A percentile compares a stretch with the other conserved stretches of the same genome.
phyloP scores from a whole-genome alignment of 1,140 invertebrate species.

The Metopolophium dirhodum region DNA sequence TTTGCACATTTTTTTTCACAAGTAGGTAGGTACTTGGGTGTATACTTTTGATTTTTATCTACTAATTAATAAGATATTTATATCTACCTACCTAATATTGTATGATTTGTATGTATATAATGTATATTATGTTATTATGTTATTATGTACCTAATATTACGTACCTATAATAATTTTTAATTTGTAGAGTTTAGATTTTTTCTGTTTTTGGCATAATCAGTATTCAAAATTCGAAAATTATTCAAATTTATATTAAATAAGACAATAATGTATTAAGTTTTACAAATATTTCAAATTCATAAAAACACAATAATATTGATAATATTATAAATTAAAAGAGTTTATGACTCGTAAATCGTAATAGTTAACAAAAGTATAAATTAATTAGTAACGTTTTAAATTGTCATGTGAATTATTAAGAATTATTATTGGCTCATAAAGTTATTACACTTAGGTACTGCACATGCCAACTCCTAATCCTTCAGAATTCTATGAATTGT shows the following conservation, averaged over 20 bases:
- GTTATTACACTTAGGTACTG: neutral
- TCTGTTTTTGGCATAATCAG: neutral
- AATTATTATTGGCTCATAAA: neutral
- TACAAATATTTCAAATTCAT: neutral
- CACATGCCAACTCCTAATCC: neutral
- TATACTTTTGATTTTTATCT: neutral
- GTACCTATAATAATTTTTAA: too few relatives aligned
- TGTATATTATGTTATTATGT: too few relatives aligned
- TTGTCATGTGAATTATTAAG: neutral
- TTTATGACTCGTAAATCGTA: neutral
- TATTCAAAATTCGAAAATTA: neutral
- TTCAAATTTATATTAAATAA: neutral
- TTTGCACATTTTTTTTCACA: neutral
- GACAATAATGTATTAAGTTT: neutral
- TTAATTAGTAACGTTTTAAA: neutral
- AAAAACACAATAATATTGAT: neutral
- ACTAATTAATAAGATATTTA: too few relatives aligned
- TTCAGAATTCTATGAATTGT: neutral
- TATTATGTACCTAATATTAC: too few relatives aligned
- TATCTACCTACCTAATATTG: too few relatives aligned
- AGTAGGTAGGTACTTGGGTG: neutral
- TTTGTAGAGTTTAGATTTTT: neutral
- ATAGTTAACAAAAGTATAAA: neutral
- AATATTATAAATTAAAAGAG: neutral
- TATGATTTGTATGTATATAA: too few relatives aligned